A percentile compares a stretch with the other conserved stretches of the same genome.
phyloP scores from a whole-genome alignment of 2,113 vertebrate genomes.

The Neolamprologus longior region DNA sequence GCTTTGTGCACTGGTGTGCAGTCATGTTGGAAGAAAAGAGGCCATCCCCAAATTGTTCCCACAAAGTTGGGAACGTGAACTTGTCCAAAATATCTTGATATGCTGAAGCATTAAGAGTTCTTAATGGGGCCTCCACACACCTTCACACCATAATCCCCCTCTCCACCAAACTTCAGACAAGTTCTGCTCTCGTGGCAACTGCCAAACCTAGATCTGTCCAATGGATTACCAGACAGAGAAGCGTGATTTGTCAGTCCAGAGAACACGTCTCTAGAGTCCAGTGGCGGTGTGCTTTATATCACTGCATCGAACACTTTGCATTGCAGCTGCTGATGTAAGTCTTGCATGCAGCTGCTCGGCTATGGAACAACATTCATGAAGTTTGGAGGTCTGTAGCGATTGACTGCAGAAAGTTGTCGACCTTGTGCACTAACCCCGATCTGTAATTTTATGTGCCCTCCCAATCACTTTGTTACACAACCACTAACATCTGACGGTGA shows the following conservation, averaged over 20 bases:
- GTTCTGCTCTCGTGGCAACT: not conserved
- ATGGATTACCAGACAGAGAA: not conserved
- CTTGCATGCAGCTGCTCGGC: not conserved
- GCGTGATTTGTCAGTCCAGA: not conserved
- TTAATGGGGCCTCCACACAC: not conserved
- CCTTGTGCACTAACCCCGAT: not conserved
- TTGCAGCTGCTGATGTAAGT: not conserved
- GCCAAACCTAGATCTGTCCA: not conserved
- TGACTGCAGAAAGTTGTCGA: not conserved
- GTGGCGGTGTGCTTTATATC: not conserved
- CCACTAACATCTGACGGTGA: not conserved
- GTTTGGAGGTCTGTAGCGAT: not conserved
- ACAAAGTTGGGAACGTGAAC: not conserved
- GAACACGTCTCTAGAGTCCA: not conserved
- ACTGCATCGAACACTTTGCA: not conserved
- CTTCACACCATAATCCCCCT: not conserved
- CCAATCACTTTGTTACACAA: not conserved
- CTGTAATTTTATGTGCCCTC: not conserved
- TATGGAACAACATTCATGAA: not conserved
- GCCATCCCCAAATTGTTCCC: not conserved
- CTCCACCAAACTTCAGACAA: not conserved
- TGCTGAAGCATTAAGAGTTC: not conserved
- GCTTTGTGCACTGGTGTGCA: not conserved
- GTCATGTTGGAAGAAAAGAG: not conserved
- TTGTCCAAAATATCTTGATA: not conserved